A percentile compares a stretch with the other conserved stretches of the same genome.
phyloP scores from a whole-genome alignment of 2,888 invertebrate genomes.

The Periphyllus acericola region DNA sequence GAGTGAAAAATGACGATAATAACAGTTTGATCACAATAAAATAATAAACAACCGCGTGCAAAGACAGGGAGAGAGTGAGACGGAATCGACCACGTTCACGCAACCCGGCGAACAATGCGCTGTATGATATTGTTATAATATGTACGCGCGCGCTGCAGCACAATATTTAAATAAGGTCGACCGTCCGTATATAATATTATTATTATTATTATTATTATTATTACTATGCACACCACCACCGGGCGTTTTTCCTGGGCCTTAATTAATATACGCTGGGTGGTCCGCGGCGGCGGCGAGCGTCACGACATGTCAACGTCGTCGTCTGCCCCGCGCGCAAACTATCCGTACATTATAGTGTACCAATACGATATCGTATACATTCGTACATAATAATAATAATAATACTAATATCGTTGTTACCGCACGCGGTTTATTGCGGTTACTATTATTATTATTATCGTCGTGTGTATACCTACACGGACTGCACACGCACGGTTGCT shows the following conservation, averaged over 20 bases:
- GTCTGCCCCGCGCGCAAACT: neutral
- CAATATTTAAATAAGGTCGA: slow-evolving; percentile 19
- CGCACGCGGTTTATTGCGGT: neutral
- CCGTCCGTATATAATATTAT: neutral
- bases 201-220: neutral
- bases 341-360: neutral
- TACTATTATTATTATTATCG: no score
- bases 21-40: neutral
- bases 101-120: neutral
- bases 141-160: neutral
- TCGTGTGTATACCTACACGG: no score
- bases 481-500: no score
- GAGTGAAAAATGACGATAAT: neutral
- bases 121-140: neutral
- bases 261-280: slow-evolving; percentile 59
- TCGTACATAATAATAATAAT: neutral
- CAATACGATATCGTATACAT: neutral
- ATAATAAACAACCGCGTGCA: neutral
- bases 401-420: no score
- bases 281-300: slow-evolving; percentile 46
- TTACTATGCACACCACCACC: neutral
- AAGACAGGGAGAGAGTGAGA: neutral
- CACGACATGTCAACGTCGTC: slow-evolving; percentile 60
- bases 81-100: slow-evolving; percentile 2
- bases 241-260: slow-evolving; percentile 49